These are phyloP conservation scores for Spilarctia lutea DNA, from an alignment of 2,888 invertebrate species.

Conservation along the genomic window DNA sequence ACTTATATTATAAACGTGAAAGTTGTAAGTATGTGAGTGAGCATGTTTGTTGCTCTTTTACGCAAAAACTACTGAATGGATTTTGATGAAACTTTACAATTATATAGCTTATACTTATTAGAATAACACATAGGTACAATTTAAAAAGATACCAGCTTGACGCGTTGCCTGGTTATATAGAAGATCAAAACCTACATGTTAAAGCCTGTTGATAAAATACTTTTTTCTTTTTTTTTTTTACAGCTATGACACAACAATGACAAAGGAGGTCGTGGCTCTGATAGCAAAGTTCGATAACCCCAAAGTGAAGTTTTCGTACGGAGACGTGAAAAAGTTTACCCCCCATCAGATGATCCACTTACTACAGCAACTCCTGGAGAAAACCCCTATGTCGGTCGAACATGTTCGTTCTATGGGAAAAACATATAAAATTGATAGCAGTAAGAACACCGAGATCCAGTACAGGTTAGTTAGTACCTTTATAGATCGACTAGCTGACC, in stretches of 20 bases:
- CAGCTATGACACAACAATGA: conserved; percentile 90
- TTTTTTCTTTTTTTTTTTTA: neutral
- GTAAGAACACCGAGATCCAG: conserved; percentile 92
- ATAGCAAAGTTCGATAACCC: conserved; percentile 73
- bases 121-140: too few species aligned
- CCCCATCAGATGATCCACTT: conserved; percentile 90
- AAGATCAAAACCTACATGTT: neutral
- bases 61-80: too few species aligned
- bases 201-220: neutral
- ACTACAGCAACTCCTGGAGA: conserved; percentile 88
- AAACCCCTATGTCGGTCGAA: conserved; percentile 79
- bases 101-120: too few species aligned
- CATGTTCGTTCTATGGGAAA: conserved; percentile 76
- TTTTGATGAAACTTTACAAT: too few species aligned
- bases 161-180: too few species aligned
- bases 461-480: conserved; percentile 58
- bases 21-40: too few species aligned
- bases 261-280: conserved; percentile 87
- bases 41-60: too few species aligned
- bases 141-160: too few species aligned
- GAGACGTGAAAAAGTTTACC: conserved; percentile 86
- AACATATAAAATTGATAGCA: conserved; percentile 88
- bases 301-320: conserved; percentile 74
- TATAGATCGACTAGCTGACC: too few species aligned
- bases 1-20: too few species aligned